Percentiles rank a stretch among this genome's conserved stretches.
phyloP scores from a whole-genome alignment of 2,888 invertebrate species.

The Philonicus albiceps region DNA sequence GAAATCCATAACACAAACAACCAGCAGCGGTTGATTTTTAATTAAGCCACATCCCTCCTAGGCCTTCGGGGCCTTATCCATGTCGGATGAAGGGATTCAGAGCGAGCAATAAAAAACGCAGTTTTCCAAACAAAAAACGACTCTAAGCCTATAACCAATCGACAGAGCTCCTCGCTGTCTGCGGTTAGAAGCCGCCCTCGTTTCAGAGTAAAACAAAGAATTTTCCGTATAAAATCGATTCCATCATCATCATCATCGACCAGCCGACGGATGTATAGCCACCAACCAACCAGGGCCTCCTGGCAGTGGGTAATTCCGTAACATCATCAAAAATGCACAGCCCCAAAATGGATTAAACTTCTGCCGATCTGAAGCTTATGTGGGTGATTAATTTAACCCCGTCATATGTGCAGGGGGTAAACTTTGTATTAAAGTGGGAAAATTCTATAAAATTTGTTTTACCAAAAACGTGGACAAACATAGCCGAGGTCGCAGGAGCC shows the following conservation, averaged over 20 bases:
- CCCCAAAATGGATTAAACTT: constrained; percentile 40
- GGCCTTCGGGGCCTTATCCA: constrained; percentile 5
- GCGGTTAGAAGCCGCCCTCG: not conserved
- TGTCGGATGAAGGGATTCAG: constrained; percentile 16
- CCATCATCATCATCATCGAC: constrained; percentile 14
- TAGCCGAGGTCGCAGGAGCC: not conserved
- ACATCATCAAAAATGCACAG: constrained; percentile 41
- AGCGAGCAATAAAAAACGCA: constrained; percentile 5
- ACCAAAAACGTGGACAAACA: constrained; percentile 24
- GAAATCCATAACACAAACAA: constrained; percentile 64
- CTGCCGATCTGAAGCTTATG: constrained; percentile 32
- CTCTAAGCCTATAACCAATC: constrained; percentile 42
- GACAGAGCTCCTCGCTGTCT: not conserved
- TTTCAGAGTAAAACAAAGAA: constrained; percentile 15
- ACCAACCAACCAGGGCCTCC: not conserved
- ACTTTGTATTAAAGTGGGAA: constrained; percentile 35
- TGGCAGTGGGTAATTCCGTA: constrained; percentile 23
- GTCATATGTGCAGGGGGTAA: constrained; percentile 8
- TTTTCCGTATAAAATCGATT: constrained; percentile 25
- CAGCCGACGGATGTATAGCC: not conserved
- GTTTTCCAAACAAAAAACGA: not conserved
- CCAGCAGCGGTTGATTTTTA: constrained; percentile 64
- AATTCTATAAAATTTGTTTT: constrained; percentile 8
- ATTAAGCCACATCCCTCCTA: constrained; percentile 55
- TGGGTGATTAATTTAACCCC: constrained; percentile 29